phyloP scores from a whole-genome alignment of 2,113 vertebrate species.

The Cottus gobio region DNA sequence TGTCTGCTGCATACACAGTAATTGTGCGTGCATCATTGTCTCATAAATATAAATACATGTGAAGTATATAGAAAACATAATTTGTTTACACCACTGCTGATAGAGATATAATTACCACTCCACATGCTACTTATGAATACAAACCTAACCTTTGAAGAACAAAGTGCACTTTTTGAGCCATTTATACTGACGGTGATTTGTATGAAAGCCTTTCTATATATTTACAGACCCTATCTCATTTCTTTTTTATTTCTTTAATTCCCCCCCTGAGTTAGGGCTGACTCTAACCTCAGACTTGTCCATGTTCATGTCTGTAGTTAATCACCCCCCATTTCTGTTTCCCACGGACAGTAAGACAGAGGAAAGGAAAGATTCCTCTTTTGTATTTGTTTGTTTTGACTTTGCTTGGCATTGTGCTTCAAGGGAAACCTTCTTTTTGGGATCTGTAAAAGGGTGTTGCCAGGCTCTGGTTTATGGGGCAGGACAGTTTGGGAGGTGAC shows the following conservation, averaged over 20 bases:
- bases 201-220: background rate
- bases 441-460: background rate
- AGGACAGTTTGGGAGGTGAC: constrained; percentile 35
- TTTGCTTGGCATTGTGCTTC: background rate
- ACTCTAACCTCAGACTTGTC: background rate
- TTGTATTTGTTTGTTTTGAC: constrained; percentile 2
- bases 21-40: background rate
- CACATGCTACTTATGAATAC: background rate
- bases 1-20: background rate
- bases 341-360: background rate
- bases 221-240: background rate
- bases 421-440: constrained; percentile 19
- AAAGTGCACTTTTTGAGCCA: background rate
- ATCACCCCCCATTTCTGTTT: background rate
- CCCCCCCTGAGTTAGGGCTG: background rate
- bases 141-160: background rate
- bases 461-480: constrained; percentile 29
- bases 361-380: constrained; percentile 10
- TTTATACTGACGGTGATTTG: background rate
- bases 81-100: constrained; percentile 7
- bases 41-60: background rate
- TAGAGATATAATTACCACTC: background rate
- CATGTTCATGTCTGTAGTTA: background rate
- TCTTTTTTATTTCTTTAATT: background rate
- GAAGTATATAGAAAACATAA: too few relatives aligned